Conservation (phyloP, 2,797 vertebrate species). For the Hybognathus amarus region DNA sequence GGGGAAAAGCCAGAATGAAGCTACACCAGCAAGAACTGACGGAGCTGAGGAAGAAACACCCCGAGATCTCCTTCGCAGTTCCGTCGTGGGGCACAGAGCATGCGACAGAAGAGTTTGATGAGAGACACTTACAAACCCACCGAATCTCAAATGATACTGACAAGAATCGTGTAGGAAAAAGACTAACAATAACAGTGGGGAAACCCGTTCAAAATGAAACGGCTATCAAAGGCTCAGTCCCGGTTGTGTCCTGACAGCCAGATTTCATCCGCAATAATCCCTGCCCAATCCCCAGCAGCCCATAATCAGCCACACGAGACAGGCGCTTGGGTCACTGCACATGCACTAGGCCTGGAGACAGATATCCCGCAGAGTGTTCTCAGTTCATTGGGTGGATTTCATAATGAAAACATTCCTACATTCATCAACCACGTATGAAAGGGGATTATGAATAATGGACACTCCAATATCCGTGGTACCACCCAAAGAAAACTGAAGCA, state of each 20-base stretch:
- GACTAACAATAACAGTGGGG: constrained; percentile 44
- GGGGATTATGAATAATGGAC: constrained; percentile 11
- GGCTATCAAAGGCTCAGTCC: constrained; percentile 35
- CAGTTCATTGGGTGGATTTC: constrained; percentile 3
- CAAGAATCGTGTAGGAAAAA: constrained; percentile 20
- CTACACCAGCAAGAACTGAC: constrained; percentile 55
- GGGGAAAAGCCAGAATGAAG: constrained; percentile 55
- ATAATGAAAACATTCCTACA: constrained; percentile 17
- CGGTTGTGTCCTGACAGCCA: constrained; percentile 58
- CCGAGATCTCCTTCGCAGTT: constrained; percentile 6
- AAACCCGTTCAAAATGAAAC: constrained; percentile 14
- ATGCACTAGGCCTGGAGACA: background rate
- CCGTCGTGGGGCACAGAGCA: background rate
- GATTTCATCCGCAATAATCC: constrained; percentile 73
- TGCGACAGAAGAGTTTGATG: background rate
- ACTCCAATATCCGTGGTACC: background rate
- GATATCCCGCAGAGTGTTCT: background rate
- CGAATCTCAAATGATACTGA: constrained; percentile 31
- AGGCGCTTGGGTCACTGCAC: constrained; percentile 1
- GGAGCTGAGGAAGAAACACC: constrained; percentile 54
- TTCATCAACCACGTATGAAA: background rate
- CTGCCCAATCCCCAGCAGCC: constrained; percentile 65
- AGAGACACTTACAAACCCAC: constrained; percentile 31
- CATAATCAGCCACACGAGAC: constrained; percentile 65
- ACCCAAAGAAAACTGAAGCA: background rate